Evolutionary conservation across 1,140 invertebrate species (phyloP).

Genomic region (Calliphora vicina): DNA sequence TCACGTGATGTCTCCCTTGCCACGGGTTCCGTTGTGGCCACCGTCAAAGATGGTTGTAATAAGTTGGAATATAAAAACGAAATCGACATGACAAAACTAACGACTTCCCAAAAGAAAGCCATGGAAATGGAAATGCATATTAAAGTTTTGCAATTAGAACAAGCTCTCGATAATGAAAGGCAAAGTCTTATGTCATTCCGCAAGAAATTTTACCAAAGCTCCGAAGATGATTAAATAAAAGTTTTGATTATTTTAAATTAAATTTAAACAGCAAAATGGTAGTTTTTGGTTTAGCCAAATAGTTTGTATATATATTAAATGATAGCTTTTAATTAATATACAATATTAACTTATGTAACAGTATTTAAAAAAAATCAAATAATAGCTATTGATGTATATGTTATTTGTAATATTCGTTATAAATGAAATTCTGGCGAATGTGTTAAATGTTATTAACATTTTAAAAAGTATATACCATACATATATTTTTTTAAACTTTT

Average conservation of each 20-base stretch:
- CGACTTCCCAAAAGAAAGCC: conserved; percentile 92
- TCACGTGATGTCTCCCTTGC: conserved; percentile 88
- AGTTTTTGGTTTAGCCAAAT: background rate
- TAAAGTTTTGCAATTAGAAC: conserved; percentile 90
- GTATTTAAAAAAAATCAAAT: no score
- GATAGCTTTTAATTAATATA: no score
- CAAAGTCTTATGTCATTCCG: conserved; percentile 82
- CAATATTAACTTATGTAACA: no score
- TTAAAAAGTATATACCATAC: no score
- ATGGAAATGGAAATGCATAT: conserved; percentile 96
- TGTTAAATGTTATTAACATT: no score
- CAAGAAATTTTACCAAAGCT: conserved; percentile 83
- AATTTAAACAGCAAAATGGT: background rate
- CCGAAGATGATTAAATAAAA: conserved; percentile 51
- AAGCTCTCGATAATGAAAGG: conserved; percentile 87
- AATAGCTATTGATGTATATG: no score
- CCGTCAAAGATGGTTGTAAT: conserved; percentile 86
- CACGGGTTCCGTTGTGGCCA: conserved; percentile 91
- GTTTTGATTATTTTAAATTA: background rate
- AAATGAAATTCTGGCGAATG: no score
- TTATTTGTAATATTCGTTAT: no score
- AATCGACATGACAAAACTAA: conserved; percentile 87
- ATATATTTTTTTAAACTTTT: no score
- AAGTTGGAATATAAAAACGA: conserved; percentile 90
- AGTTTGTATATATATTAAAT: background rate